phyloP scores from a whole-genome alignment of 2,797 vertebrate species.

The Macropodus opercularis region DNA sequence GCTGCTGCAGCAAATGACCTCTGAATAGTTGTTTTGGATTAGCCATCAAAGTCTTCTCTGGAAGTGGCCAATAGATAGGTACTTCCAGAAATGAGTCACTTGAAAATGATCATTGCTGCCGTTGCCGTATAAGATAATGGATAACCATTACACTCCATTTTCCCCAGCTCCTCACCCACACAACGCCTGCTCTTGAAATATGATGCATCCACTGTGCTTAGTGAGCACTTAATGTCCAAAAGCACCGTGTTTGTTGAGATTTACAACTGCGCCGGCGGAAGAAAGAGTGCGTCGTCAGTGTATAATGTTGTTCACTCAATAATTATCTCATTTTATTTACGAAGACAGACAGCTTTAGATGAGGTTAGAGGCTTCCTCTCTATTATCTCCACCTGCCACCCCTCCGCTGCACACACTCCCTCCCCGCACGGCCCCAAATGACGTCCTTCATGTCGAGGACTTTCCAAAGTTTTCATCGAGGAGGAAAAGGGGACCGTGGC shows the following conservation, averaged over 20 bases:
- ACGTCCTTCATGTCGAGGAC: conserved; percentile 74
- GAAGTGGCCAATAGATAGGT: conserved; percentile 77
- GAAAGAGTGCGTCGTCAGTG: conserved; percentile 67
- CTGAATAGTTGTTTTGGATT: conserved; percentile 82
- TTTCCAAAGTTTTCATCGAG: conserved; percentile 67
- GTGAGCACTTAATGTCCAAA: conserved; percentile 83
- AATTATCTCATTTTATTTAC: conserved; percentile 86
- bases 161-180: conserved; percentile 77
- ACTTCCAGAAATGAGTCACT: conserved; percentile 84
- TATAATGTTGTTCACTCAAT: conserved; percentile 80
- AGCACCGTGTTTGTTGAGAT: conserved; percentile 80
- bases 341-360: conserved; percentile 76
- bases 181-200: conserved; percentile 84
- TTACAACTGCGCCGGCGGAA: conserved; percentile 71
- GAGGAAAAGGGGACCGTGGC: conserved; percentile 6
- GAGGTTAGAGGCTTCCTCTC: conserved; percentile 78
- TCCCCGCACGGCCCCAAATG: conserved; percentile 48
- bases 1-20: conserved; percentile 66
- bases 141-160: conserved; percentile 81
- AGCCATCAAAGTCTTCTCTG: conserved; percentile 79
- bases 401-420: conserved; percentile 2
- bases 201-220: conserved; percentile 82
- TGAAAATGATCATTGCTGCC: conserved; percentile 81
- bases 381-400: conserved; percentile 70
- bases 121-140: conserved; percentile 82